Evolutionary conservation across 2,113 vertebrate species (phyloP).

Genomic region (Sylvilagus bachmani): DNA sequence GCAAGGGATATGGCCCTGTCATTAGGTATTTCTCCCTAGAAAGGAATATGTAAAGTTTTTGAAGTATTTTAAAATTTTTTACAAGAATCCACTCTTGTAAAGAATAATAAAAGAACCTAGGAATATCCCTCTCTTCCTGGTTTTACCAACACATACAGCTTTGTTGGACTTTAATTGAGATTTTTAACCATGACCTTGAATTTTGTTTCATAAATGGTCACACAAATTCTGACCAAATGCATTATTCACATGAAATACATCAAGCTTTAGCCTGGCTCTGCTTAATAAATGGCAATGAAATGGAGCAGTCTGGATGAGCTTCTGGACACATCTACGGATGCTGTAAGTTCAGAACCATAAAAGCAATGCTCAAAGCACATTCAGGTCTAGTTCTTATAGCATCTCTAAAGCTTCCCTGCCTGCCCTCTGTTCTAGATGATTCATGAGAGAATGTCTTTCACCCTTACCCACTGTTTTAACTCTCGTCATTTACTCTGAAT

Average conservation of each 20-base stretch:
- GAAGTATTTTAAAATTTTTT: conserved; percentile 4
- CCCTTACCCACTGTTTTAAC: neutral
- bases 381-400: neutral
- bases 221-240: conserved; percentile 50
- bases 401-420: neutral
- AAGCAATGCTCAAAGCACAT: neutral
- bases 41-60: conserved; percentile 22
- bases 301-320: neutral
- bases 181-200: conserved; percentile 30
- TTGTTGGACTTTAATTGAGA: neutral
- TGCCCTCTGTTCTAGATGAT: neutral
- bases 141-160: neutral
- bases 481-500: neutral
- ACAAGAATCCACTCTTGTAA: neutral
- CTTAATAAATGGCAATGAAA: neutral
- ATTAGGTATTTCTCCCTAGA: neutral
- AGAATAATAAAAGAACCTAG: neutral
- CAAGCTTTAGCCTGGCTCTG: neutral
- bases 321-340: neutral
- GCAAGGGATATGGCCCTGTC: neutral
- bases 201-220: conserved; percentile 3
- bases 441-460: neutral
- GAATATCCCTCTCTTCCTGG: neutral
- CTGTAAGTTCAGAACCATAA: neutral
- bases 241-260: neutral